Conservation (phyloP, 2,797 vertebrate genomes). For the Novumbra hubbsi region DNA sequence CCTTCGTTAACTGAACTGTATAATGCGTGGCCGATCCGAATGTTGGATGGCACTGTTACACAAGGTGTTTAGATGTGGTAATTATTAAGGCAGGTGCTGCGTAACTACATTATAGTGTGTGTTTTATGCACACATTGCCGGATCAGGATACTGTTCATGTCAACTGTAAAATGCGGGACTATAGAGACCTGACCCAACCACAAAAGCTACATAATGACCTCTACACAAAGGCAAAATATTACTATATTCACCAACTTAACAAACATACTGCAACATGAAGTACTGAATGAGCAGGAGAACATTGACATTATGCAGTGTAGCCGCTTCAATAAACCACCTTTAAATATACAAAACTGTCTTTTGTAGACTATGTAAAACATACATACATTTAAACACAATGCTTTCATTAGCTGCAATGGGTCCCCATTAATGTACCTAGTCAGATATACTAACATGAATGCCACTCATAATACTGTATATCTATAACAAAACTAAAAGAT, state of each 20-base stretch:
- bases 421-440: neutral
- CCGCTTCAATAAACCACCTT: slow-evolving; percentile 29
- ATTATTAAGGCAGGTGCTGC: too few species aligned
- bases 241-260: neutral
- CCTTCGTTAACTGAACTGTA: neutral
- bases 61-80: too few species aligned
- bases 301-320: slow-evolving; percentile 23
- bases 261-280: neutral
- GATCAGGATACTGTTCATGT: neutral
- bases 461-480: neutral
- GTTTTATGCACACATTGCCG: neutral
- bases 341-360: slow-evolving; percentile 17
- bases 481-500: neutral
- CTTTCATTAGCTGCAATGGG: neutral
- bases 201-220: neutral
- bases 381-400: slow-evolving; percentile 8
- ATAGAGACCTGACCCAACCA: neutral
- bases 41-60: neutral
- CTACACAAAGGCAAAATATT: too few species aligned
- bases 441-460: neutral
- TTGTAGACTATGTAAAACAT: slow-evolving; percentile 6
- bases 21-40: neutral
- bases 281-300: neutral
- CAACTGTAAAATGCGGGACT: neutral
- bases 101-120: neutral